phyloP scores from a whole-genome alignment of 2,113 vertebrate genomes.

The Ranitomeya variabilis region DNA sequence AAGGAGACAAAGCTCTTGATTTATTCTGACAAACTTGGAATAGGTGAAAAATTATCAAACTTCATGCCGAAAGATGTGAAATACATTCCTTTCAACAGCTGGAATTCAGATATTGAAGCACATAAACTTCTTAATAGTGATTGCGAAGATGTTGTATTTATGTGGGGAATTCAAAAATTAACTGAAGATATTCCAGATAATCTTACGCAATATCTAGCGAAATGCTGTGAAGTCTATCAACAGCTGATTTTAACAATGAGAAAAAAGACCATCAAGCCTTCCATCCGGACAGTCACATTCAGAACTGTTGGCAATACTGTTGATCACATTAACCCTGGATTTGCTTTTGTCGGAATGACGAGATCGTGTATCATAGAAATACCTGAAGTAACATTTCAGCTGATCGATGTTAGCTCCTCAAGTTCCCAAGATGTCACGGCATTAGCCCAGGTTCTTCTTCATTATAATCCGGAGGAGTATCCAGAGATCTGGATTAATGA shows the following conservation, averaged over 20 bases:
- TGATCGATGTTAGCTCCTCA: conserved; percentile 79
- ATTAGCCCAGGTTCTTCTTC: conserved; percentile 73
- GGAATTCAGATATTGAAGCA: conserved; percentile 61
- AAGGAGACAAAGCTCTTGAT: conserved; percentile 72
- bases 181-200: conserved; percentile 66
- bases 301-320: conserved; percentile 73
- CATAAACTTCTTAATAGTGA: conserved; percentile 62
- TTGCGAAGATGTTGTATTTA: conserved; percentile 74
- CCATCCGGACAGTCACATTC: conserved; percentile 77
- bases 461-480: conserved; percentile 67
- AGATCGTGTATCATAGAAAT: conserved; percentile 78
- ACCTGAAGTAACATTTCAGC: conserved; percentile 75
- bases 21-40: conserved; percentile 79
- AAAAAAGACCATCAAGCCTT: conserved; percentile 58
- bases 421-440: conserved; percentile 73
- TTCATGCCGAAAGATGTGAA: conserved; percentile 71
- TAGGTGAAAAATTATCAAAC: conserved; percentile 72
- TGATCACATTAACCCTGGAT: conserved; percentile 78
- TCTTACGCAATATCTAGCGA: conserved; percentile 69
- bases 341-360: conserved; percentile 80
- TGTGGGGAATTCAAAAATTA: conserved; percentile 78
- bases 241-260: conserved; percentile 76
- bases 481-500: conserved; percentile 79
- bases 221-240: conserved; percentile 78
- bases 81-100: conserved; percentile 66